Conservation (phyloP, 2,113 vertebrate species). For the Alethe castanea region DNA sequence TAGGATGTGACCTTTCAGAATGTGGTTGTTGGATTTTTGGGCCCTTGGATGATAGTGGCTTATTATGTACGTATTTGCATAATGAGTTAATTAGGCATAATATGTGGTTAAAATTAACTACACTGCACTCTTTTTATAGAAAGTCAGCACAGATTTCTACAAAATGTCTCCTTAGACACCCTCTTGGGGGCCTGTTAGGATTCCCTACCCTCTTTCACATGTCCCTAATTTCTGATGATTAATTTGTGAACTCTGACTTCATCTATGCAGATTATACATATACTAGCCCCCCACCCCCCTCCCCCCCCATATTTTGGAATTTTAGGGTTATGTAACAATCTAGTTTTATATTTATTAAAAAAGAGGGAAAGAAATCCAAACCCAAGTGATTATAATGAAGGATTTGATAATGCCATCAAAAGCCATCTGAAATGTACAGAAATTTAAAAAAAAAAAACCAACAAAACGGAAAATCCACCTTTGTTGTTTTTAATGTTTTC, state of each 20-base stretch:
- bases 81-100: conserved; percentile 60
- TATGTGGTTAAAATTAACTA: conserved; percentile 48
- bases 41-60: not conserved
- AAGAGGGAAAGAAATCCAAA: not conserved
- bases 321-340: not conserved
- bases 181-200: conserved; percentile 12
- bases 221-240: not conserved
- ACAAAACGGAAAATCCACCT: not conserved
- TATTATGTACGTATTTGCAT: conserved; percentile 56
- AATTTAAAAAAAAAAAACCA: not conserved
- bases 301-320: not conserved
- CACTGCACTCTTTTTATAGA: conserved; percentile 26
- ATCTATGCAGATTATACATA: not conserved
- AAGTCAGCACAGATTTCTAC: conserved; percentile 27
- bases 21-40: not conserved
- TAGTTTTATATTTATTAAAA: not conserved
- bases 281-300: not conserved
- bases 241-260: not conserved
- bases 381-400: not conserved
- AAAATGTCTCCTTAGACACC: not conserved
- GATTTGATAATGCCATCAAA: not conserved
- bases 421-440: not conserved
- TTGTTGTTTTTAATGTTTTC: not conserved
- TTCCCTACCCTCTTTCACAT: conserved; percentile 5
- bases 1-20: conserved; percentile 25